Base-by-base conservation (phyloP, 2,797 vertebrate genomes). In the Amazona finschi region DNA sequence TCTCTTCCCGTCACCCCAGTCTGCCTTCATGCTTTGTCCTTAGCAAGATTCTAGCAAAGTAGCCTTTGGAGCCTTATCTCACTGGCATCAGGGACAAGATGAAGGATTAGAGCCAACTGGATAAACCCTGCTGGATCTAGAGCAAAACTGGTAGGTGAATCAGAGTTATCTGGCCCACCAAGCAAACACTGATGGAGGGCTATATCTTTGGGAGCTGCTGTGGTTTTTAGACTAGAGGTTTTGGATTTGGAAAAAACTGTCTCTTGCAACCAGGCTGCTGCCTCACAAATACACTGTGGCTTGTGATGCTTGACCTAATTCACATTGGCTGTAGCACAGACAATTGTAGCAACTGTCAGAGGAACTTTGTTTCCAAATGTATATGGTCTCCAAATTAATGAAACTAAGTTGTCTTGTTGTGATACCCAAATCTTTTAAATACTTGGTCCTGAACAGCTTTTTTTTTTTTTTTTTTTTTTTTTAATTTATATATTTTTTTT, bases 1-100 rank as follows among this genome's bases (percentile, higher is more conserved):
- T 61, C 18, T 69, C 16, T 28, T 24, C 12, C 14, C 24, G 24
- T 12, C 0, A 1, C 11, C 17, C 7, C 33, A 11, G 0, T 19
- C 47, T 28, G 16, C 49, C 17, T 25, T 79, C 33, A 24, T 13
- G 13, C 31, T 33, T 89, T 55, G 15, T 53, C 61, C n/a, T 39
- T 39, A 28, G n/a, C 30, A 46, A 62, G 6, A 70, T 20, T 38
- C 28, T n/a, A 22, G 49, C 57, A 44, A 80, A 78, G 64, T 11
- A 41, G 38, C 31, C 50, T 30, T 33, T 39, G 43, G 64, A 89
- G 20, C 47, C 9, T 44, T 38, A 5, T 50, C 44, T 36, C 27
- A 5, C 36, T 8, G 33, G 31, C 8, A 11, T 4, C 5, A 22
- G 47, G 38, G 41, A 33, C 31, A 5, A 50, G n/a, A 1, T 24